These are phyloP conservation scores for Cheiracanthium punctorium DNA, from an alignment of 2,888 invertebrate genomes.

Conservation along the genomic window DNA sequence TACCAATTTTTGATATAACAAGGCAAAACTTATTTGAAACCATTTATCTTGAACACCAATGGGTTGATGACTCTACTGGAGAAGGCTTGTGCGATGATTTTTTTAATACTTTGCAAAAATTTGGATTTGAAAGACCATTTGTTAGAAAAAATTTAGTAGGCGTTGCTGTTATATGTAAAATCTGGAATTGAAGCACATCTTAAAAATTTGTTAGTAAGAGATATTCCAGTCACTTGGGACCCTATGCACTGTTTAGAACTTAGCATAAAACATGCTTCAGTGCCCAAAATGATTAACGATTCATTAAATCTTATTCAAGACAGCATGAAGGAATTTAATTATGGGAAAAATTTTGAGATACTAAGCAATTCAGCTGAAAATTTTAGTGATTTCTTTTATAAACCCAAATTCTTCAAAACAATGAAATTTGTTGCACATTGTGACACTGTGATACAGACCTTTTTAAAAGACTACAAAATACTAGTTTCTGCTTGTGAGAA, in stretches of 20 bases:
- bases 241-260: slow-evolving; percentile 10
- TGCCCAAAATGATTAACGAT: neutral
- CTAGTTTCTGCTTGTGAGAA: slow-evolving; percentile 18
- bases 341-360: slow-evolving; percentile 9
- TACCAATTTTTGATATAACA: slow-evolving; percentile 19
- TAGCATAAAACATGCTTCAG: neutral
- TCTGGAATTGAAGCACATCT: slow-evolving; percentile 3
- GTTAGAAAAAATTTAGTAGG: slow-evolving; percentile 13
- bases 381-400: slow-evolving; percentile 11
- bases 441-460: slow-evolving; percentile 15
- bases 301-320: neutral
- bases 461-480: slow-evolving; percentile 11
- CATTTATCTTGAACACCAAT: slow-evolving; percentile 4
- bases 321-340: slow-evolving; percentile 16
- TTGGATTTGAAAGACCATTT: slow-evolving; percentile 7
- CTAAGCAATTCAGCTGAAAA: slow-evolving; percentile 16
- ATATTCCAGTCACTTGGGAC: neutral
- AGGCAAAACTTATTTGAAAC: slow-evolving; percentile 10
- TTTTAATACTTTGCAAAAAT: slow-evolving; percentile 6
- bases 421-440: slow-evolving; percentile 17
- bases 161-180: slow-evolving; percentile 4
- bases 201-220: slow-evolving; percentile 4
- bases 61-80: slow-evolving; percentile 23
- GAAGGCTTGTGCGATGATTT: slow-evolving; percentile 20
- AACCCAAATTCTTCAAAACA: neutral